These are phyloP conservation scores for Papilio aristodemus DNA, from an alignment of 1,140 invertebrate genomes.

Conservation along the genomic window DNA sequence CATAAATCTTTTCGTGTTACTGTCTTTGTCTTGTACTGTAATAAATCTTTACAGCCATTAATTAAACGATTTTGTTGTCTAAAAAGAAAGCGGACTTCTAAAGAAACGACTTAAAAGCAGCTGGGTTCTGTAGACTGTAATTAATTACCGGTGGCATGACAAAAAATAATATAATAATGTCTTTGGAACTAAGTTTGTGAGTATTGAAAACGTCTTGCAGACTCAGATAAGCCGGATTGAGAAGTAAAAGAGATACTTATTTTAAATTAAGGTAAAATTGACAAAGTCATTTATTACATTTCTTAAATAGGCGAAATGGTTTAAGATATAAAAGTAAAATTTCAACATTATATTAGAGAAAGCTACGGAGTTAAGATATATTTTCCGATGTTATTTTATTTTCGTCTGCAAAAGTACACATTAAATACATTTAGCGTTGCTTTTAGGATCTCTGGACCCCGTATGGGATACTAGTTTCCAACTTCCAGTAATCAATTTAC, in stretches of 20 bases:
- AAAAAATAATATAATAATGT: conserved; percentile 23
- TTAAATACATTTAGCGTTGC: conserved; percentile 14
- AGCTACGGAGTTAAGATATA: not conserved
- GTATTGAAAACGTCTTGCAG: conserved; percentile 18
- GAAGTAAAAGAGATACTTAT: not conserved
- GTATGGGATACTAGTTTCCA: conserved; percentile 19
- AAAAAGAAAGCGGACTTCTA: conserved; percentile 22
- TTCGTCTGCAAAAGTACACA: conserved; percentile 8
- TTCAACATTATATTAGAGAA: not conserved
- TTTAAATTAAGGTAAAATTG: not conserved
- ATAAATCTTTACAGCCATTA: conserved; percentile 18
- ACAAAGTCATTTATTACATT: not conserved
- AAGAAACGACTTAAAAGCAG: conserved; percentile 19
- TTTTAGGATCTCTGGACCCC: conserved; percentile 5
- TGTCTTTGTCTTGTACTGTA: not conserved
- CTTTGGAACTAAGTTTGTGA: conserved; percentile 5
- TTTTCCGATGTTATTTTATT: not conserved
- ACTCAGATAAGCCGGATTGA: conserved; percentile 1
- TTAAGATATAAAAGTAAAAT: too few species aligned
- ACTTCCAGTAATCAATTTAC: conserved; percentile 17
- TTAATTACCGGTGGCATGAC: conserved; percentile 21
- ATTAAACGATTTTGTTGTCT: conserved; percentile 21
- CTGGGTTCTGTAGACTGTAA: conserved; percentile 17
- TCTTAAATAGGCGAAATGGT: not conserved
- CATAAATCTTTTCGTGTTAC: conserved; percentile 7